Percentiles rank a stretch among this genome's conserved stretches.
Conservation (phyloP, 2,113 vertebrate genomes). For the Paratilapia polleni region DNA sequence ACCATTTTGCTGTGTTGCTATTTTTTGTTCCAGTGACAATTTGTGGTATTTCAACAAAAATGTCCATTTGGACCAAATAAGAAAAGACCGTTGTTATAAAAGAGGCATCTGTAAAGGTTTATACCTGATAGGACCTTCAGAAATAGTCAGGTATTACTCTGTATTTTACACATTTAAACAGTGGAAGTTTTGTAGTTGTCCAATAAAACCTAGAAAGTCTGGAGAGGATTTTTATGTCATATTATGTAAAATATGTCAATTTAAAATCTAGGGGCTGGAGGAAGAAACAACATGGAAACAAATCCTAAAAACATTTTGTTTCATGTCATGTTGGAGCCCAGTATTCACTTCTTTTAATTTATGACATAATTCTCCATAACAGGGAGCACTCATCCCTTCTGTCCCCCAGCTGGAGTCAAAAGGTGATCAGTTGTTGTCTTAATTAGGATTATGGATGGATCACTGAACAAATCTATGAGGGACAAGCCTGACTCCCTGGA, state of each 20-base stretch:
- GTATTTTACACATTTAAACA: too few relatives aligned
- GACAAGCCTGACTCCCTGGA: background rate
- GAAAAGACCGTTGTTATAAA: background rate
- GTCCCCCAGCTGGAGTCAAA: background rate
- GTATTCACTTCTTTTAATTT: background rate
- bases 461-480: background rate
- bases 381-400: too few relatives aligned
- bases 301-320: background rate
- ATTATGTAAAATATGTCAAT: background rate
- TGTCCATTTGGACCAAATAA: too few relatives aligned
- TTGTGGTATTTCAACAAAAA: too few relatives aligned
- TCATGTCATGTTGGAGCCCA: background rate
- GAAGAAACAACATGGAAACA: background rate
- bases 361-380: too few relatives aligned
- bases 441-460: background rate
- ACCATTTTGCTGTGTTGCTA: too few relatives aligned
- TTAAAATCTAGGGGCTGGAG: background rate
- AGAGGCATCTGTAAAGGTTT: background rate
- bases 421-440: background rate
- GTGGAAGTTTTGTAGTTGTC: background rate
- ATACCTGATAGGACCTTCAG: background rate
- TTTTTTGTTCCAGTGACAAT: too few relatives aligned
- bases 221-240: background rate
- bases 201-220: background rate
- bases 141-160: background rate